These are phyloP conservation scores for Mycogona germanica DNA, from an alignment of 2,888 invertebrate species.

Conservation along the genomic window DNA sequence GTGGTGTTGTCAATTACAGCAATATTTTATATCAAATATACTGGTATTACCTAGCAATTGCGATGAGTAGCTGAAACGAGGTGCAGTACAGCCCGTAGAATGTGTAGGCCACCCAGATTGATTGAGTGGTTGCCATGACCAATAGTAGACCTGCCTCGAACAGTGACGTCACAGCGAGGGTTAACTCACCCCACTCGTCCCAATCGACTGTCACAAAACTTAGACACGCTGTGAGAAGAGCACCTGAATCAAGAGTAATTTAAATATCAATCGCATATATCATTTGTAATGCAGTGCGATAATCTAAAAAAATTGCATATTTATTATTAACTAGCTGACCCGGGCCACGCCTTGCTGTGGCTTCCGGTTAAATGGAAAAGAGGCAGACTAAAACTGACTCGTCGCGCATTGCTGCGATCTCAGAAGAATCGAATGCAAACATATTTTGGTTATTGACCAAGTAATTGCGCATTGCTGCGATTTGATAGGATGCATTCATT, in stretches of 20 bases:
- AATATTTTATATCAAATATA: background rate
- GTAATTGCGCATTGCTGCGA: no score
- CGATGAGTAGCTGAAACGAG: constrained; percentile 25
- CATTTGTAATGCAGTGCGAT: no score
- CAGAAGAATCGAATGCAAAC: no score
- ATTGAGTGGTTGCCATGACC: constrained; percentile 42
- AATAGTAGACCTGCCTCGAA: constrained; percentile 38
- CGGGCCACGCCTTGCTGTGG: no score
- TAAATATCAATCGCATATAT: no score
- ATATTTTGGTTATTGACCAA: no score
- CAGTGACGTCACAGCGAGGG: constrained; percentile 39
- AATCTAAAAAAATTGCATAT: no score
- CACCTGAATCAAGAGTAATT: constrained; percentile 31
- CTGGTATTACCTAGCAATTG: constrained; percentile 27
- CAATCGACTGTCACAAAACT: constrained; percentile 43
- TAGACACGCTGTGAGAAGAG: constrained; percentile 39
- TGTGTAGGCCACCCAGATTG: constrained; percentile 55
- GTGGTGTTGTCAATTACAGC: background rate
- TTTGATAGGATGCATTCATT: no score
- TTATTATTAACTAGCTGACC: no score
- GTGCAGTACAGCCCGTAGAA: constrained; percentile 8
- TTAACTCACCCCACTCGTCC: constrained; percentile 39
- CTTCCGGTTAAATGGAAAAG: no score
- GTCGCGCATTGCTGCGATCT: no score
- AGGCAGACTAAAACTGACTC: no score